Evolutionary conservation across 2,113 vertebrate species (phyloP), one percentile per base, ranked within the genome.

Genomic region (Pandion haliaetus): DNA sequence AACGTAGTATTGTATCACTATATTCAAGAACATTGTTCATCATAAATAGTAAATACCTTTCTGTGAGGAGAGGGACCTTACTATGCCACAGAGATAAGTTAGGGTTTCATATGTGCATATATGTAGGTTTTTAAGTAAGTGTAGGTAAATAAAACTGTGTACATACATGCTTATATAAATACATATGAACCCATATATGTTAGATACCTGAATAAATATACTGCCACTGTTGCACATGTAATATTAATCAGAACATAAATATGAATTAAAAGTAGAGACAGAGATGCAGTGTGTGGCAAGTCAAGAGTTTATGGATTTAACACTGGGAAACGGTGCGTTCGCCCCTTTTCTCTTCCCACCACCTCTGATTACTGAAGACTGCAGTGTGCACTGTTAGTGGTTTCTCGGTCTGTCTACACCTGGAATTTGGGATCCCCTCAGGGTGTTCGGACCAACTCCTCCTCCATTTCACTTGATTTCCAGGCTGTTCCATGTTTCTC

Each of bases 301-400:
- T 14, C 25, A 19, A 24, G 42, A 14, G 58, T 29, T 71, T 25
- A 49, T 42, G 40, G 8, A 36, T 34, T 28, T 24, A 34, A 15
- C 10, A 1, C 29, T 16, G 34, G 40, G 28, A 17, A 55, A 40
- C 34, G 42, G 24, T 57, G 29, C 24, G 15, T 23, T 76, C 10
- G 2, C 52, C 29, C 42, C n/a, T 34, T 3, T 40, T 36, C 40
- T 32, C 42, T 19, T 49, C 72, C 69, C 62, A 26, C 9, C 44
- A 8, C 29, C n/a, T 36, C 50, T 6, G 4, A 3, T 31, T 4
- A 18, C 26, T 17, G 29, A 15, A 58, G 71, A 2, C 40, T 25
- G 25, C 54, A 26, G 44, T 10, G 3, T 26, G 52, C 10, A 0
- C 24, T 16, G 20, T 24, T n/a, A 5, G 8, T 2, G 0, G 31